phyloP scores from a whole-genome alignment of 1,140 invertebrate genomes.

The Heliothis virescens region DNA sequence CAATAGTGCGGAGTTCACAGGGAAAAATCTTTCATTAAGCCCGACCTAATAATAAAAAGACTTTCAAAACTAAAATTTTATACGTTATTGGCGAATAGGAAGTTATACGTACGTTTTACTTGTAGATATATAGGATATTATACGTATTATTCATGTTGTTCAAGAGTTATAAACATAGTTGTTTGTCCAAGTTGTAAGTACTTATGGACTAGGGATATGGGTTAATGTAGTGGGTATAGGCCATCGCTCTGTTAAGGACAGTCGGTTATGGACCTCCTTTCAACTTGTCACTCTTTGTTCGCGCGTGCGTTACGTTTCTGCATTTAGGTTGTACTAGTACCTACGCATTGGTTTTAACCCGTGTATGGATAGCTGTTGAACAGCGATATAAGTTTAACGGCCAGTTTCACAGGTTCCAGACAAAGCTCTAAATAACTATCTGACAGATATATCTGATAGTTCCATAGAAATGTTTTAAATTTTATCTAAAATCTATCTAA shows the following conservation, averaged over 20 bases:
- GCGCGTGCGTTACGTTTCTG: neutral
- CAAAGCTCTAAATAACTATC: too few relatives aligned
- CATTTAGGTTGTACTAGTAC: neutral
- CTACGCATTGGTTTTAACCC: neutral
- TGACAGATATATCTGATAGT: too few relatives aligned
- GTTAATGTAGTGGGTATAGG: conserved; percentile 17
- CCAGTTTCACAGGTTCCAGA: too few relatives aligned
- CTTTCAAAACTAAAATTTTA: neutral
- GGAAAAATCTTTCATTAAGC: conserved; percentile 28
- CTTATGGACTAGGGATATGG: conserved; percentile 21
- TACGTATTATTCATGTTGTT: conserved; percentile 19
- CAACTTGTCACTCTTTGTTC: conserved; percentile 5
- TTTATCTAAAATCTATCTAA: too few relatives aligned
- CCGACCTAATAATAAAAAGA: conserved; percentile 31
- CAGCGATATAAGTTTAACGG: too few relatives aligned
- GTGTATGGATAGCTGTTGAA: too few relatives aligned
- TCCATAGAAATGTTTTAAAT: too few relatives aligned
- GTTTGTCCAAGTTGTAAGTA: conserved; percentile 5
- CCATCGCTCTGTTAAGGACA: conserved; percentile 6
- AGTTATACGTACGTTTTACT: conserved; percentile 14
- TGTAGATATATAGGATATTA: conserved; percentile 10
- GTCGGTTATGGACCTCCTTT: neutral
- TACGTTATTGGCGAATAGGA: neutral
- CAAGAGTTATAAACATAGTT: neutral
- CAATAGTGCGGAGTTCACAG: conserved; percentile 19